These are phyloP conservation scores for Orius insidiosus DNA, from an alignment of 1,140 invertebrate genomes.

Conservation along the genomic window DNA sequence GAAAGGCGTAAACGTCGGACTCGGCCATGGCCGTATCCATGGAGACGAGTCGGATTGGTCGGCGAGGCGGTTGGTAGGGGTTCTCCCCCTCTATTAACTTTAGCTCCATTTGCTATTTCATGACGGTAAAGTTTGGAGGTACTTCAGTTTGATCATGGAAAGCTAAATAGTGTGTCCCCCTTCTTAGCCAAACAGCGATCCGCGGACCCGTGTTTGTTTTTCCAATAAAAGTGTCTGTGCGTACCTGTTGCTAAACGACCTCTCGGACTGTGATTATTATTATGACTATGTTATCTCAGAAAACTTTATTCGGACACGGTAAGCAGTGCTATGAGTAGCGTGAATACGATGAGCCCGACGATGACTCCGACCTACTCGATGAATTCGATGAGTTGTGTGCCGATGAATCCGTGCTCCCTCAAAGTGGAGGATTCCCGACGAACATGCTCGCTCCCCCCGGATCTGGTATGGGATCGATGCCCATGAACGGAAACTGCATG, in stretches of 20 bases:
- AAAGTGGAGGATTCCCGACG: conserved; percentile 38
- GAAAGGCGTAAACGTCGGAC: too few relatives aligned
- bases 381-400: conserved; percentile 55
- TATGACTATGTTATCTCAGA: conserved; percentile 27
- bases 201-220: conserved; percentile 20
- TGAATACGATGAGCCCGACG: conserved; percentile 38
- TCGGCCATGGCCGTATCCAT: too few relatives aligned
- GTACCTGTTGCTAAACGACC: conserved; percentile 14
- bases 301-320: conserved; percentile 32
- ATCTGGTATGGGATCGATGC: conserved; percentile 36
- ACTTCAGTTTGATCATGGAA: conserved; percentile 23
- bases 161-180: conserved; percentile 23
- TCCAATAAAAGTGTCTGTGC: conserved; percentile 15
- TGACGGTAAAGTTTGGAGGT: conserved; percentile 21
- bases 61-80: too few relatives aligned
- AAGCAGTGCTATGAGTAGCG: conserved; percentile 33
- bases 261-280: neutral
- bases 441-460: conserved; percentile 38
- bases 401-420: conserved; percentile 45
- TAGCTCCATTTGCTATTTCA: conserved; percentile 17
- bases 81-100: conserved; percentile 10
- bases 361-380: conserved; percentile 57
- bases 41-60: too few relatives aligned
- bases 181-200: conserved; percentile 17
- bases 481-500: conserved; percentile 46